phyloP scores from a whole-genome alignment of 1,140 invertebrate species.

The Pissodes strobi region DNA sequence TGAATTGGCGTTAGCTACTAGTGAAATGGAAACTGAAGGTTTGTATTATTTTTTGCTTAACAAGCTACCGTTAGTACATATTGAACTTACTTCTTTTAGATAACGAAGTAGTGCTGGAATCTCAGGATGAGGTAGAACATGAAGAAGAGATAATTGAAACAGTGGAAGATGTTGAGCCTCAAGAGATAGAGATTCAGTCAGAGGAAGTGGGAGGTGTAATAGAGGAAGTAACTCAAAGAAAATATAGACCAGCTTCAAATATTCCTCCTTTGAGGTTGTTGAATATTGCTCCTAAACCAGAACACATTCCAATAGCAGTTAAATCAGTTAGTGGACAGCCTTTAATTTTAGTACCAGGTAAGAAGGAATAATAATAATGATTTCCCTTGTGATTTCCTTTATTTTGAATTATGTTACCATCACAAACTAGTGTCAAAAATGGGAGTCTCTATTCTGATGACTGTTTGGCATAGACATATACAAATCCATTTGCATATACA shows the following conservation, averaged over 20 bases:
- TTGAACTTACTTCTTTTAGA: slow-evolving; percentile 15
- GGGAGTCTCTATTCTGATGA: too few species aligned
- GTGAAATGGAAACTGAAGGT: slow-evolving; percentile 49
- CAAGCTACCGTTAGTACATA: not conserved
- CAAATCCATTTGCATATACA: too few species aligned
- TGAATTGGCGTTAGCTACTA: slow-evolving; percentile 39
- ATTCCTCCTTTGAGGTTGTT: slow-evolving; percentile 52
- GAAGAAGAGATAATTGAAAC: slow-evolving; percentile 46
- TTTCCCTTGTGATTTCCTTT: too few species aligned
- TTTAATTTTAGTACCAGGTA: slow-evolving; percentile 50
- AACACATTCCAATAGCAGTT: slow-evolving; percentile 51
- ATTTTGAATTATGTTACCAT: too few species aligned
- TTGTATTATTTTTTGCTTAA: not conserved
- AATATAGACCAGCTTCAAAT: slow-evolving; percentile 35
- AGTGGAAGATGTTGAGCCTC: slow-evolving; percentile 46
- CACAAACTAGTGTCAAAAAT: too few species aligned
- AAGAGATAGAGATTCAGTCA: slow-evolving; percentile 31
- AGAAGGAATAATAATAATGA: too few species aligned
- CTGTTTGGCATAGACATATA: too few species aligned
- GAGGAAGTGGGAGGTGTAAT: slow-evolving; percentile 37
- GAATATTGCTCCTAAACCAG: slow-evolving; percentile 55
- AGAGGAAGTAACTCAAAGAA: slow-evolving; percentile 43
- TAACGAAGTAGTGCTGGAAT: slow-evolving; percentile 37
- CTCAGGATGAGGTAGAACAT: slow-evolving; percentile 40
- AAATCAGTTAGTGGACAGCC: slow-evolving; percentile 50